These are phyloP conservation scores for Magallana nippona DNA, from an alignment of 2,888 invertebrate genomes.

Conservation along the genomic window DNA sequence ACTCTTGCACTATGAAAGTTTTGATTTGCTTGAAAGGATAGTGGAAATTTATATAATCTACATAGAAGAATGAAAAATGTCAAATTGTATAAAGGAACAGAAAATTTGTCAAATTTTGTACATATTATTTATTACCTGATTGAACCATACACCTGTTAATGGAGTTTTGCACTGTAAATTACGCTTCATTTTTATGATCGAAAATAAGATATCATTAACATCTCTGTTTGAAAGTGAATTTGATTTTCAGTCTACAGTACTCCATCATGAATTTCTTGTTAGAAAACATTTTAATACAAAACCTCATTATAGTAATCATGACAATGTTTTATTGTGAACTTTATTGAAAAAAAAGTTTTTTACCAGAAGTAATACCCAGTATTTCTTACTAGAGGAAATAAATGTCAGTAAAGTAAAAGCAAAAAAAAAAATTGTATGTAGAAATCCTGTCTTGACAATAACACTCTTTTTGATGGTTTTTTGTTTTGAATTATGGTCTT, in stretches of 20 bases:
- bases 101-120: constrained; percentile 23
- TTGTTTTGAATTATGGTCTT: background rate
- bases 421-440: background rate
- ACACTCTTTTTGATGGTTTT: constrained; percentile 16
- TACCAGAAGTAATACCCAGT: no score
- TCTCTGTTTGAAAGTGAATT: background rate
- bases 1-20: background rate
- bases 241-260: background rate
- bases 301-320: no score
- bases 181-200: background rate
- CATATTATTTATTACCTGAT: constrained; percentile 30
- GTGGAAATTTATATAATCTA: background rate
- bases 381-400: no score
- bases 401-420: no score
- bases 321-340: no score
- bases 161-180: constrained; percentile 21
- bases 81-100: no score
- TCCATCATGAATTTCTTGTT: no score
- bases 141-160: background rate
- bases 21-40: background rate
- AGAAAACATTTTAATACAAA: no score
- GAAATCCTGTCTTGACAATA: background rate
- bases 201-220: background rate
- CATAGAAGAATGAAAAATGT: background rate
- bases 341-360: no score